Percentiles rank a stretch among this genome's conserved stretches.
Evolutionary conservation across 2,888 invertebrate species (phyloP).

Genomic region (Urechis unicinctus): DNA sequence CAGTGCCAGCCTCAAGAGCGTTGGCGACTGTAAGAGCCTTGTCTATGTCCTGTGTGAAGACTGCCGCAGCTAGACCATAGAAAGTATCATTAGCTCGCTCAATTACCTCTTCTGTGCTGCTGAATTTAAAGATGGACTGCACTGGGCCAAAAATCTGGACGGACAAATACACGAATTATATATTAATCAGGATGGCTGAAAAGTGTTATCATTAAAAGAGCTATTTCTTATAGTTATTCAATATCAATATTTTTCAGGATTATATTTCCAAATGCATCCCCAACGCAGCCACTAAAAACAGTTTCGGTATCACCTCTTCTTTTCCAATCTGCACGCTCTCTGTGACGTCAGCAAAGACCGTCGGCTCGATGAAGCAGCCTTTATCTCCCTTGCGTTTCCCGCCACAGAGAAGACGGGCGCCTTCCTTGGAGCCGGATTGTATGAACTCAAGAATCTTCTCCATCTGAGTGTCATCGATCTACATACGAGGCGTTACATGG

Average conservation of each 20-base stretch:
- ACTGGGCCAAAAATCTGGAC: constrained; percentile 85
- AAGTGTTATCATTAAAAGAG: background rate
- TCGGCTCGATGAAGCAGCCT: constrained; percentile 54
- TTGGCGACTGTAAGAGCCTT: constrained; percentile 70
- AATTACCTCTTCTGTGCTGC: constrained; percentile 73
- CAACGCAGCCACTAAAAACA: too few species aligned
- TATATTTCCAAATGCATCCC: too few species aligned
- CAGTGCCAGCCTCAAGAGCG: constrained; percentile 70
- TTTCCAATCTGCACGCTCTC: constrained; percentile 53
- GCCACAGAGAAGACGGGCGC: too few species aligned
- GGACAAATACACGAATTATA: background rate
- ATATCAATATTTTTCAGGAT: background rate
- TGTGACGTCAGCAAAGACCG: constrained; percentile 53
- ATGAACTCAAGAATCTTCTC: constrained; percentile 66
- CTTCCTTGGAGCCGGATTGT: too few species aligned
- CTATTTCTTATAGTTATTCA: background rate
- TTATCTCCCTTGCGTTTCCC: constrained; percentile 54
- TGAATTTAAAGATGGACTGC: constrained; percentile 76
- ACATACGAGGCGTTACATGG: constrained; percentile 42
- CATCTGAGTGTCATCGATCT: constrained; percentile 62
- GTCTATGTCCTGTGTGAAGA: constrained; percentile 73
- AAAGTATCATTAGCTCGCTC: constrained; percentile 72
- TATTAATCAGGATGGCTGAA: background rate
- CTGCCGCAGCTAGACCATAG: constrained; percentile 77
- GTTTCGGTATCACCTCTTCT: too few species aligned